Conservation (phyloP, 2,113 vertebrate species). For the Morone chrysops region DNA sequence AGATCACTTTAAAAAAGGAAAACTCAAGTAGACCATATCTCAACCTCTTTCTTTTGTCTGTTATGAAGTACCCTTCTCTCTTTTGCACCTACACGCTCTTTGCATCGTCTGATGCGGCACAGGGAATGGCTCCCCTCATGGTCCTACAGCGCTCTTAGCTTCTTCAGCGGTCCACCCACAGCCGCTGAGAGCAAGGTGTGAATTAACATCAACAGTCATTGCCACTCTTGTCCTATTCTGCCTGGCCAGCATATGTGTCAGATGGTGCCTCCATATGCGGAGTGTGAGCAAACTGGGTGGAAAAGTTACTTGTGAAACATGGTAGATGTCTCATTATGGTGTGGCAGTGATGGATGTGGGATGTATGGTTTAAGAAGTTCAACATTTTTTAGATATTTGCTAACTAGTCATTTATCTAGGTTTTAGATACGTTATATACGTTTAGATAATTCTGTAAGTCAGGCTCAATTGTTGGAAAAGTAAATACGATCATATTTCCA, state of each 20-base stretch:
- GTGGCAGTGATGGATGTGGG: not conserved
- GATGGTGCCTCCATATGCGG: constrained; percentile 31
- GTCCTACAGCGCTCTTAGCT: not conserved
- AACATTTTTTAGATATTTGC: not conserved
- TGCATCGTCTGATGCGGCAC: not conserved
- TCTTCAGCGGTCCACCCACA: constrained; percentile 38
- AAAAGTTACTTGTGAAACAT: not conserved
- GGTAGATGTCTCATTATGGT: not conserved
- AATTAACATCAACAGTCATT: constrained; percentile 44
- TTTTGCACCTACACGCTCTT: constrained; percentile 26
- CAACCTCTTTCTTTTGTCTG: constrained; percentile 1
- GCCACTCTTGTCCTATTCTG: constrained; percentile 1
- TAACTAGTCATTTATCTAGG: not conserved
- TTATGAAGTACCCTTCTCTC: constrained; percentile 9
- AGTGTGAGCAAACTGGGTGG: not conserved
- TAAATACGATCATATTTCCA: not conserved
- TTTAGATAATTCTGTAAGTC: not conserved
- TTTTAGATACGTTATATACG: not conserved
- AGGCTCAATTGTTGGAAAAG: not conserved
- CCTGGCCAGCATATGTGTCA: constrained; percentile 53
- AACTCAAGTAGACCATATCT: not conserved
- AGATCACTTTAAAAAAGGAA: constrained; percentile 6
- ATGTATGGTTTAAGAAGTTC: not conserved
- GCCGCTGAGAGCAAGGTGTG: constrained; percentile 31
- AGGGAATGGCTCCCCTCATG: not conserved